Evolutionary conservation across 2,113 vertebrate genomes (phyloP).

Genomic region (Oncorhynchus mykiss): DNA sequence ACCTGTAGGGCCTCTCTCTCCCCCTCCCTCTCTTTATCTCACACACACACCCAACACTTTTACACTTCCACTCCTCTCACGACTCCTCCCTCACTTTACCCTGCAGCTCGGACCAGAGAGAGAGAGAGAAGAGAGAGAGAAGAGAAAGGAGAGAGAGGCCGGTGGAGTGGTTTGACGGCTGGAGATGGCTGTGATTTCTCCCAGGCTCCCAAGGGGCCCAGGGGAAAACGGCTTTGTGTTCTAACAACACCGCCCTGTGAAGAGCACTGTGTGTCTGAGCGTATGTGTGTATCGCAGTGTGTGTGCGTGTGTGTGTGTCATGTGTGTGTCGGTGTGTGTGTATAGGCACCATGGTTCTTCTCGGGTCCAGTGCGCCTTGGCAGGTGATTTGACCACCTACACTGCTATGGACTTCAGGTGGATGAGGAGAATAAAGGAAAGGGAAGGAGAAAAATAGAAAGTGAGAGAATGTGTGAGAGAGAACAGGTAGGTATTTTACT

Average conservation of each 20-base stretch:
- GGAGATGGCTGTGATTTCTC: slow-evolving; percentile 72
- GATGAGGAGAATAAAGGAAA: neutral
- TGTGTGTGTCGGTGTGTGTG: slow-evolving; percentile 19
- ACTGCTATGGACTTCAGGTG: slow-evolving; percentile 44
- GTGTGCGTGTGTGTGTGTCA: slow-evolving; percentile 27
- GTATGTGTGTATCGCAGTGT: slow-evolving; percentile 23
- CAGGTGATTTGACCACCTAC: slow-evolving; percentile 69
- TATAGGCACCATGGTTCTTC: slow-evolving; percentile 39
- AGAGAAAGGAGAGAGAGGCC: slow-evolving; percentile 21
- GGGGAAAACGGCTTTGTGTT: slow-evolving; percentile 75
- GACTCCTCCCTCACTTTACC: neutral
- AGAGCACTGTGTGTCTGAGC: slow-evolving; percentile 29
- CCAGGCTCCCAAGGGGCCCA: slow-evolving; percentile 70
- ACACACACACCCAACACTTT: neutral
- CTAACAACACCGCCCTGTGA: slow-evolving; percentile 68
- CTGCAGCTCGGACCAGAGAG: neutral
- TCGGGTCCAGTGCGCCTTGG: slow-evolving; percentile 65
- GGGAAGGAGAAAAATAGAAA: neutral
- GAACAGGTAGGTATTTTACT: neutral
- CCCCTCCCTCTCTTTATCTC: slow-evolving; percentile 4
- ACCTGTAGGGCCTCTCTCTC: neutral
- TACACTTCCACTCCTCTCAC: neutral
- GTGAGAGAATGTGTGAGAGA: neutral
- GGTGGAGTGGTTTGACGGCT: slow-evolving; percentile 57
- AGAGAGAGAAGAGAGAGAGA: slow-evolving; percentile 13